Evolutionary conservation across 2,113 vertebrate genomes (phyloP).

Genomic region (Isichthys henryi): DNA sequence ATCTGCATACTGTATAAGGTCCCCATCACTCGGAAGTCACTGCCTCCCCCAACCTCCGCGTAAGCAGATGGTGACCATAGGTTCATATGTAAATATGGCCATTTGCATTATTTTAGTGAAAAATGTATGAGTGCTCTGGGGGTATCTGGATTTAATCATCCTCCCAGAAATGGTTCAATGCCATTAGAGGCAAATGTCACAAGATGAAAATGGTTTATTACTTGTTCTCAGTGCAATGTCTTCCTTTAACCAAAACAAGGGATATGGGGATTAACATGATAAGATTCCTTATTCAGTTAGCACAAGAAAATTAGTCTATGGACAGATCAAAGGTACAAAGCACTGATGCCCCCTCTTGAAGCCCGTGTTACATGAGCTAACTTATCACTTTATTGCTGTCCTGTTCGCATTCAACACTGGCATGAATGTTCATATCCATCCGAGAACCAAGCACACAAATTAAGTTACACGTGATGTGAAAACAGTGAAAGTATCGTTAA

Average conservation of each 20-base stretch:
- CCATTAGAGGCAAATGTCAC: not conserved
- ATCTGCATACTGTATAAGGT: not conserved
- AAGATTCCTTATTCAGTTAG: not conserved
- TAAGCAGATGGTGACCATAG: not conserved
- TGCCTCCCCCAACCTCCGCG: not conserved
- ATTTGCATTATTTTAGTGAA: not conserved
- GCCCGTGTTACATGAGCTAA: not conserved
- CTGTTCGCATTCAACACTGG: not conserved
- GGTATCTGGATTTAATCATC: not conserved
- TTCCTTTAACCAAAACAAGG: not conserved
- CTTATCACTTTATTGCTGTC: not conserved
- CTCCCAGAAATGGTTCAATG: not conserved
- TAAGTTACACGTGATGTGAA: not conserved
- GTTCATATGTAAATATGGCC: not conserved
- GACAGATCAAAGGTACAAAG: not conserved
- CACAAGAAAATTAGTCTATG: not conserved
- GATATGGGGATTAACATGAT: not conserved
- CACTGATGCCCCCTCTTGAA: not conserved
- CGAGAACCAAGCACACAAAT: not conserved
- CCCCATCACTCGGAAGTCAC: not conserved
- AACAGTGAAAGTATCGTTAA: not conserved
- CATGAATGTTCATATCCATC: not conserved
- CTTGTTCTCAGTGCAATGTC: not conserved
- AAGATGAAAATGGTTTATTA: not conserved
- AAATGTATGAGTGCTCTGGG: not conserved